Evolutionary conservation across 2,113 vertebrate species (phyloP).

Genomic region (Ceyx melanurus): DNA sequence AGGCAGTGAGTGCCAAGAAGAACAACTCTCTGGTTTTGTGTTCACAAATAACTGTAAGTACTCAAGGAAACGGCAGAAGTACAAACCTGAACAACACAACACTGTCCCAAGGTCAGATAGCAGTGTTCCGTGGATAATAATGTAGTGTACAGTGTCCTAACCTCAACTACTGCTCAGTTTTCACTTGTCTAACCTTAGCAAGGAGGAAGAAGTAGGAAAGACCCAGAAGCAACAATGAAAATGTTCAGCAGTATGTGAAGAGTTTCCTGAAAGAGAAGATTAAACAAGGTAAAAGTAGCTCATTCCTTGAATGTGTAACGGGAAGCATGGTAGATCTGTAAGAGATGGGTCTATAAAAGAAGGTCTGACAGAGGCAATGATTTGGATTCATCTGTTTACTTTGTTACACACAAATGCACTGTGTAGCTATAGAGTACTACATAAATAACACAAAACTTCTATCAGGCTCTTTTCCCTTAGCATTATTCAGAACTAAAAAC

Average conservation of each 20-base stretch:
- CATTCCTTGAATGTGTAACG: fast-evolving
- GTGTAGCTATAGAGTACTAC: neutral
- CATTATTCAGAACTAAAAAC: neutral
- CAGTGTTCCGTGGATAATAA: neutral
- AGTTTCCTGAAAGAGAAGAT: neutral
- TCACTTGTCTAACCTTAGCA: neutral
- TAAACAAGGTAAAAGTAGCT: neutral
- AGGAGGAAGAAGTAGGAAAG: neutral
- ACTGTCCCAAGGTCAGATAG: neutral
- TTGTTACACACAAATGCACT: neutral
- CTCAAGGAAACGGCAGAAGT: neutral
- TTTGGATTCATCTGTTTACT: neutral
- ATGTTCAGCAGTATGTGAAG: neutral
- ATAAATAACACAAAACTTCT: neutral
- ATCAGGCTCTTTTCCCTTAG: neutral
- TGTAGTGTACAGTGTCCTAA: neutral
- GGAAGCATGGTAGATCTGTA: neutral
- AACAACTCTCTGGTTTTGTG: neutral
- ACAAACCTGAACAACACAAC: neutral
- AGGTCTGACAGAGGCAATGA: neutral
- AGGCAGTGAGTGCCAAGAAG: neutral
- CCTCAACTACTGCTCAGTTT: neutral
- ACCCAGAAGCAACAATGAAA: neutral
- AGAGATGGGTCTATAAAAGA: neutral
- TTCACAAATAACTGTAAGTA: conserved; percentile 37